Evolutionary conservation across 1,140 invertebrate species (phyloP), one percentile per base, ranked within the genome.

Genomic region (Augochlora pura): DNA sequence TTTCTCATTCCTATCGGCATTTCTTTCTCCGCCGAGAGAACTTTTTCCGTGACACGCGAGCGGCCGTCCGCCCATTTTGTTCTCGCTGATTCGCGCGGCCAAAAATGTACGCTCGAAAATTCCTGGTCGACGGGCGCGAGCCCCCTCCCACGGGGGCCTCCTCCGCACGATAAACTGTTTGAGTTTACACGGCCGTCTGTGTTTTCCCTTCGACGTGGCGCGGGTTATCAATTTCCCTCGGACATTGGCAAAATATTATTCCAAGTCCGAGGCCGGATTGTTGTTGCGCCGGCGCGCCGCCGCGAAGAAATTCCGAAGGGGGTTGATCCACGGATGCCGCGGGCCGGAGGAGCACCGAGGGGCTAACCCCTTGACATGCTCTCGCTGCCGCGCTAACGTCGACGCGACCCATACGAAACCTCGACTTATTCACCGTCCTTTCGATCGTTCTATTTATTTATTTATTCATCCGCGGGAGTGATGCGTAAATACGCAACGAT

Each of bases 191-290:
- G 78, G 10, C 42, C 42, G 66, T 78, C 80, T 81, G 66, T 77
- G 80, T 81, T 81, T 81, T 81, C 74, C 67, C 80, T 49, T 64
- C 49, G 67, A 78, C 52, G 67, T 59, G 62, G 75, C 66, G 63
- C 21, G 67, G 80, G 80, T 81, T 81, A 81, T 81, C 67, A 81
- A 81, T 81, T 81, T 65, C n/a, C 75, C 25, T 54, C 52, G 80
- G 80, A 81, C 80, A 81, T 78, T 81, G 80, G 80, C 42, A 81
- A 81, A 81, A 81, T 81, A 81, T 81, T 81, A 78, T 80, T 83
- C 38, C 65, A 81, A 80, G 72, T 75, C 60, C 63, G 68, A 62
- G 54, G 21, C 70, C 70, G 52, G 77, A 65, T 79, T 74, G 77
- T 66, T 79, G 62, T 74, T 79, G 69, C 38, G 18, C 10, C 0